Base-by-base conservation (phyloP, 2,113 vertebrate species). In the Sakesphorus luctuosus region DNA sequence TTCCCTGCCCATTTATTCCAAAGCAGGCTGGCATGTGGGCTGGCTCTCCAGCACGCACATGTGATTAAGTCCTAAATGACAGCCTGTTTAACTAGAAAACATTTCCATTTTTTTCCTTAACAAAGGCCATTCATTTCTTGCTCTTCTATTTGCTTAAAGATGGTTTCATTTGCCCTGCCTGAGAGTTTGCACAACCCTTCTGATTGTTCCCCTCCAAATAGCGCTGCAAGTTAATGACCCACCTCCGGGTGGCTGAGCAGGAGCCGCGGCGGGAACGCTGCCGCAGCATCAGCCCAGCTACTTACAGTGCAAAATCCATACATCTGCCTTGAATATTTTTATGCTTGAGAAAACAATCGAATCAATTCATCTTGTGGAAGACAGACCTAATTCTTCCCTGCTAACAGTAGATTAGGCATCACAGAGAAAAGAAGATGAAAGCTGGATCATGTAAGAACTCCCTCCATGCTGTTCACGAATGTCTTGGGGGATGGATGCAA, bases 51-150 rank as follows among this genome's bases (percentile, higher is more conserved):
- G 73, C 78, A 72, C 3, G 24, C 90, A 78, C 83, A 86, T 59
- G 91, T 94, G 78, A 94, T 78, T 88, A 96, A 96, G 95, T 89
- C 92, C 93, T 91, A 95, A 98, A 94, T 84, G 87, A 93, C 96
- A 96, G 96, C 96, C 97, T 97, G 93, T 85, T 96, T 95, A 96
- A 93, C 96, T 88, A 79, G 95, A 94, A 95, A 97, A 97, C 58
- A 68, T 93, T 95, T 96, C 95, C 65, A 67, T 94, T 97, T 96
- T 96, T 97, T 93, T 92, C 84, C 69, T 85, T 91, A 95, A 97
- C 95, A 97, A 96, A 97, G 83, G 90, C 78, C 96, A 96, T 94
- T 92, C 92, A 93, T 88, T 96, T 95, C 94, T 93, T 86, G 85
- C 74, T 97, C 90, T 90, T 96, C 82, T 95, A 35, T 95, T 94